These are phyloP conservation scores for Lycocorax pyrrhopterus DNA, from an alignment of 2,113 vertebrate genomes.

Conservation along the genomic window DNA sequence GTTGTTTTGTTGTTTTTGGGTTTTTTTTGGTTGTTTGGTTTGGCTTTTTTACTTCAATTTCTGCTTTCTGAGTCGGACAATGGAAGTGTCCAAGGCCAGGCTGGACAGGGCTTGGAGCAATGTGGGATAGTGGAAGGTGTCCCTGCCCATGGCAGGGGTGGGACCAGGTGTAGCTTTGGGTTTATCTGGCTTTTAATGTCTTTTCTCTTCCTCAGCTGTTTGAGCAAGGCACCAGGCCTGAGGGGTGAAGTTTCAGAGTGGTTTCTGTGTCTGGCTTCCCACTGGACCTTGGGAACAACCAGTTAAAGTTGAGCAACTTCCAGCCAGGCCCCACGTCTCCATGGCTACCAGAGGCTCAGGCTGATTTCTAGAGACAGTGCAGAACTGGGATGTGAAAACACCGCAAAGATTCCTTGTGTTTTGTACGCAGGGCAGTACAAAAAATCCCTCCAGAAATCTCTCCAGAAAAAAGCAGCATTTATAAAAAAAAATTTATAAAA, in stretches of 20 bases:
- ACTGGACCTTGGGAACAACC: not conserved
- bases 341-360: not conserved
- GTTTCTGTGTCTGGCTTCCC: not conserved
- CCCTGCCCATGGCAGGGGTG: not conserved
- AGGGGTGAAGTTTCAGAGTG: not conserved
- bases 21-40: not conserved
- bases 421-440: rapidly evolving
- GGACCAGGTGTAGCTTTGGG: not conserved
- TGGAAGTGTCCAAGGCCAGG: not conserved
- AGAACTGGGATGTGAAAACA: not conserved
- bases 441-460: too few species aligned
- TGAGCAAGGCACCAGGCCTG: not conserved
- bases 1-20: too few species aligned
- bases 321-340: not conserved
- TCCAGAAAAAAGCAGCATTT: not conserved
- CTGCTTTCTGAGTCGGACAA: not conserved
- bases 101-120: not conserved
- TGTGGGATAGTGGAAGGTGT: not conserved
- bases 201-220: not conserved
- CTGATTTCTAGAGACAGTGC: not conserved
- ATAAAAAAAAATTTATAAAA: too few species aligned
- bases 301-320: not conserved
- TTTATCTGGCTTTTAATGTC: not conserved
- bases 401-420: not conserved
- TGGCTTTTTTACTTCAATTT: not conserved